Evolutionary conservation across 2,797 vertebrate genomes (phyloP), one percentile per base, ranked within the genome.

Genomic region (Rhabdophis nuchalis): DNA sequence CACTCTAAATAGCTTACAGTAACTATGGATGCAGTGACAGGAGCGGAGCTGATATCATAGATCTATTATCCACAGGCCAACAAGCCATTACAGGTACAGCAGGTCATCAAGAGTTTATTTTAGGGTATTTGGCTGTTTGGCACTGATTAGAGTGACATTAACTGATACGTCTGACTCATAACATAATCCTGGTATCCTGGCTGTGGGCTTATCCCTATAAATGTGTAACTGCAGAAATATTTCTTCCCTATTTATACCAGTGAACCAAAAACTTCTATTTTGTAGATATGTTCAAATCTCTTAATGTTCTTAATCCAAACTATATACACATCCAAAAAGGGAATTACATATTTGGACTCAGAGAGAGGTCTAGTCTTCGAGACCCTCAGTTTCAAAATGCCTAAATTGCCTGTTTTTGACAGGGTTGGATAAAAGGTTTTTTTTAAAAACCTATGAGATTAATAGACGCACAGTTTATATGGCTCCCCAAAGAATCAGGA

Each of bases 151-250:
- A 82, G 36, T 82, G 25, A n/a, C 87, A 13, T 25, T 88, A 56
- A 61, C 27, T 29, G 57, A 64, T 90, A 94, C 25, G 92, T 92
- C 60, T 0, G 0, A 0, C 95, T 82, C 72, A 46, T 46, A 54
- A 25, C 82, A 92, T 87, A 91, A 94, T 41, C 23, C 50, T 93
- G 91, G 57, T 94, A 8, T n/a, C 53, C 90, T 90, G 12, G 41
- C 36, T 36, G 52, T 56, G 13, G 56, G 64, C 23, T 56, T 12
- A 29, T 89, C 68, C 56, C 20, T 61, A 64, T 52, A 86, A 16
- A 50, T 2, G 46, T 8, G 25, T 46, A 87, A 87, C 14, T 46
- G 14, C 27, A 57, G 32, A 36, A 92, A 20, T 82, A 6, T 61
- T 92, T 11, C 54, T 46, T 60, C n/a, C 68, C 54, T 25, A 0